Base-by-base conservation (phyloP, 30 jellyfish, hydroid and myxozoan genomes). In the Clytia hemisphaerica region DNA sequence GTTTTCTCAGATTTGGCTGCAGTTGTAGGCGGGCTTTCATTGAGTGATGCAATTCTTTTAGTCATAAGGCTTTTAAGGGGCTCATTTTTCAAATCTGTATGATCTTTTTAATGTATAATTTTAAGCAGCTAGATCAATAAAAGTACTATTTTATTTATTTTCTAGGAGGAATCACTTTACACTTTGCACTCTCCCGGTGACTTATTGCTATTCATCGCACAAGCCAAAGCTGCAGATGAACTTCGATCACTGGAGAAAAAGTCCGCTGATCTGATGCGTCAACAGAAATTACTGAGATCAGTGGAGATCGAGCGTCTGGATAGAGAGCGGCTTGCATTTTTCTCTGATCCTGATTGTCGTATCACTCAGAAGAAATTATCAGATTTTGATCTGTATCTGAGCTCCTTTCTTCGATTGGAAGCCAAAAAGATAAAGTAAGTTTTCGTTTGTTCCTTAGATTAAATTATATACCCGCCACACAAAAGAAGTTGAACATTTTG, bases 111-210 rank as follows among this genome's bases (percentile, higher is more conserved):
- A 12, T 15, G 30, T 14, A 10, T 0, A 14, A 24, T 51, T 51
- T 51, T 22, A 31, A 51, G 66, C 14, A 10, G 14, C 24, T 16
- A 14, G 16, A 16, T 12, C 14, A 14, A 10, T 14, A 12, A 51
- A 10, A n/a, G 36, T 19, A 3, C 6, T 57, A 16, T 25, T 65
- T 19, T 6, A 3, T 18, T 65, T 22, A 34, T 65, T 10, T 69
- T 63, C 15, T 54, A 89, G 98, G 68, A 82, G 6, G 94, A 89
- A 25, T 76, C 98, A 30, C 48, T 82, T 9, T 89, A 78, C 72
- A 68, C 76, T 45, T 67, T 89, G 47, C 70, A 82, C 40, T 15
- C 58, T 9, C 98, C 98, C 36, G 92, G 94, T 6, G 98, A 89
- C 67, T 69, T 89, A 70, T 61, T 82, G 28, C 67, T 88, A 31